phyloP scores from a whole-genome alignment of 2,113 vertebrate species.

The Colaptes auratus region DNA sequence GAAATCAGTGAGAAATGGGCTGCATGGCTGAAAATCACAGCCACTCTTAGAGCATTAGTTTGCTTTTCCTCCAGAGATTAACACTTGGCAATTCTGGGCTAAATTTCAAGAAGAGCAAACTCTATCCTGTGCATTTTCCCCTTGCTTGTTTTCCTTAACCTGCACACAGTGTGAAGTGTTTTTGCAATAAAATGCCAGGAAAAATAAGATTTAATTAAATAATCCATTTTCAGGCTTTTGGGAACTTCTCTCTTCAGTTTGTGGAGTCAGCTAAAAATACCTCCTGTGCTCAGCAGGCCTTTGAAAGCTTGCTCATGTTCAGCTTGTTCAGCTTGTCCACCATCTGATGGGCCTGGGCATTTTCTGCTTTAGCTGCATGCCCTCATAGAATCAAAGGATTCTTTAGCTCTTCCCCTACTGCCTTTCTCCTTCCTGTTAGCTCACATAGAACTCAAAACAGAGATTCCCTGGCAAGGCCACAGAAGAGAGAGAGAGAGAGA shows the following conservation, averaged over 20 bases:
- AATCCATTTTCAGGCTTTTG: conserved; percentile 39
- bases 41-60: conserved; percentile 59
- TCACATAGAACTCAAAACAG: too few relatives aligned
- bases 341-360: not conserved
- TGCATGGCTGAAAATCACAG: conserved; percentile 13
- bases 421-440: too few relatives aligned
- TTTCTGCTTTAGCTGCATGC: not conserved
- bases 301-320: not conserved
- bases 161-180: conserved; percentile 44
- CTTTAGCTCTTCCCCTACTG: too few relatives aligned
- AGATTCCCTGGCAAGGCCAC: too few relatives aligned
- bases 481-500: too few relatives aligned
- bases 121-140: conserved; percentile 52
- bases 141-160: conserved; percentile 57
- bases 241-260: conserved; percentile 19
- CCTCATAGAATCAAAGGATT: not conserved
- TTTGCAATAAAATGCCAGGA: conserved; percentile 48
- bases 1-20: conserved; percentile 31
- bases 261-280: conserved; percentile 43
- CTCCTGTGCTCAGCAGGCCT: not conserved
- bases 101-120: conserved; percentile 50
- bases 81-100: conserved; percentile 68
- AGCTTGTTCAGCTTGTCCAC: not conserved
- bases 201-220: conserved; percentile 56
- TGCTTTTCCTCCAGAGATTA: conserved; percentile 70